Evolutionary conservation across 2,888 invertebrate species (phyloP).

Genomic region (Eudasyphora cyanicolor): DNA sequence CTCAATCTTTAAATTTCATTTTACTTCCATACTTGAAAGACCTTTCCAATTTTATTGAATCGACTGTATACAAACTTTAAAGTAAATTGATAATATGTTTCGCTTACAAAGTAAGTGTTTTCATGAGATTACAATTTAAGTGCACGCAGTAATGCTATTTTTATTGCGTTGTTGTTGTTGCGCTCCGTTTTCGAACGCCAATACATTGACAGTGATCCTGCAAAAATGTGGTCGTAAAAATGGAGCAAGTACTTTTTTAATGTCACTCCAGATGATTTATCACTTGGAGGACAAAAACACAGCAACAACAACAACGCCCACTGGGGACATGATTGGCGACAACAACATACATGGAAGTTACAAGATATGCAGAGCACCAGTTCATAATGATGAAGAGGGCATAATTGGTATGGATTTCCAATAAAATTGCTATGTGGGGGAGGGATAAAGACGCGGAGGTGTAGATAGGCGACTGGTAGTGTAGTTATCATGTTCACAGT

Average conservation of each 20-base stretch:
- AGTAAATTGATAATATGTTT: background rate
- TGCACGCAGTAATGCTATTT: background rate
- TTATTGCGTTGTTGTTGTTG: too few relatives aligned
- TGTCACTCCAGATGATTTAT: background rate
- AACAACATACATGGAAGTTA: background rate
- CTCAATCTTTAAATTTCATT: too few relatives aligned
- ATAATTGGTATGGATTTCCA: slow-evolving; percentile 17
- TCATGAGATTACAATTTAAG: background rate
- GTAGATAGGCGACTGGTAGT: background rate
- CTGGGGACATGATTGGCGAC: background rate
- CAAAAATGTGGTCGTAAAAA: background rate
- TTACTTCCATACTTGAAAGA: too few relatives aligned
- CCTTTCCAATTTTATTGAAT: too few relatives aligned
- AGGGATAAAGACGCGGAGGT: background rate
- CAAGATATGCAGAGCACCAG: background rate
- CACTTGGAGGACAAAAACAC: background rate
- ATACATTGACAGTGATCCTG: slow-evolving; percentile 3
- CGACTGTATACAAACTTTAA: background rate
- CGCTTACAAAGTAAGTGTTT: background rate
- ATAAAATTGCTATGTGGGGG: too few relatives aligned
- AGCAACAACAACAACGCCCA: background rate
- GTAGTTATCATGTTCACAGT: background rate
- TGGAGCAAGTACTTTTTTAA: background rate
- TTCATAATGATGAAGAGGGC: background rate
- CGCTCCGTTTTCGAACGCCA: background rate